A percentile compares a stretch with the other conserved stretches of the same genome.
These are phyloP conservation scores for Ectemnius continuus DNA, from an alignment of 2,888 invertebrate species.

Conservation along the genomic window DNA sequence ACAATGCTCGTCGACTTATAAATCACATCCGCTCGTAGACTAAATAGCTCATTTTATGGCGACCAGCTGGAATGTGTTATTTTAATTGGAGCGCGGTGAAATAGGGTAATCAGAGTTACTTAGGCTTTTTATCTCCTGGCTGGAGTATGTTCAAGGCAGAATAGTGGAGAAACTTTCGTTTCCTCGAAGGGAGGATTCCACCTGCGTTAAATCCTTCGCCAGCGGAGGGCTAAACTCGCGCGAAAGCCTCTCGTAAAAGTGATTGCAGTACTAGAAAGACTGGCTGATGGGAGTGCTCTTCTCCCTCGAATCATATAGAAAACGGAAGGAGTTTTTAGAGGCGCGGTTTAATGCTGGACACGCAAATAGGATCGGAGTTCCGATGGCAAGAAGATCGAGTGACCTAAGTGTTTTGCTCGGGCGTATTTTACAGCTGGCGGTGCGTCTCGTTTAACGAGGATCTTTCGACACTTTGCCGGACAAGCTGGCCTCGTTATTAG, in stretches of 20 bases:
- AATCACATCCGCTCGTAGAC: background rate
- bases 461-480: too few species aligned
- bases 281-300: too few species aligned
- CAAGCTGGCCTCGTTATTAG: too few species aligned
- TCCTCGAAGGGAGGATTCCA: background rate
- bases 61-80: background rate
- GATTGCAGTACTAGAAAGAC: background rate
- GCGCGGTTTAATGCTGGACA: too few species aligned
- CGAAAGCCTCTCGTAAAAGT: background rate
- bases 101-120: constrained; percentile 2
- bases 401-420: too few species aligned
- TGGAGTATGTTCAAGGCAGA: background rate
- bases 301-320: too few species aligned
- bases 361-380: too few species aligned
- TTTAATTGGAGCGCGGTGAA: background rate
- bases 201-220: background rate
- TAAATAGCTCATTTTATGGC: constrained; percentile 2
- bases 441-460: too few species aligned
- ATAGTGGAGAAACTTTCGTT: background rate
- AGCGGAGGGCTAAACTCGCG: background rate
- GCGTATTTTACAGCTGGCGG: too few species aligned
- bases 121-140: background rate
- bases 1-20: constrained; percentile 11
- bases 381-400: too few species aligned
- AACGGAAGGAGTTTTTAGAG: too few species aligned